Base-by-base conservation (phyloP, 64 coral and sea anemone genomes). In the Cladopsammia gracilis region DNA sequence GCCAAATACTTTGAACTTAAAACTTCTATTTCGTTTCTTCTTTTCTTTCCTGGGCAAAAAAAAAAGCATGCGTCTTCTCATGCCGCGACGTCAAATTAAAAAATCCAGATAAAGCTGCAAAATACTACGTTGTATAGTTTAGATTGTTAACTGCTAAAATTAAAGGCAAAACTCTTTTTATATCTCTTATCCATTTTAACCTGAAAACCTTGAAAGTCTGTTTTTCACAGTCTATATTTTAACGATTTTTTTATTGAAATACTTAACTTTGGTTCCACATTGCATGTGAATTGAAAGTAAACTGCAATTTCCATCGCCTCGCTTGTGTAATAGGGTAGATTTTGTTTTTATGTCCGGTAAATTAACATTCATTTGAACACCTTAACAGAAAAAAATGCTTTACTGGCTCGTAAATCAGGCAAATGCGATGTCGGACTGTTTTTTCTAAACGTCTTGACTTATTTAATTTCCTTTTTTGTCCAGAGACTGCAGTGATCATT, bases 311-410 rank as follows among this genome's bases (percentile, higher is more conserved):
- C 4, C 34, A 73, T 18, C 12, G 42, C 43, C 34, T 73, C 12
- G 13, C 45, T 3, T 48, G 34, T 73, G 43, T 48, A 73, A 73
- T 73, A 46, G 15, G 71, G 71, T 19, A 11, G 43, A 73, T 46
- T 46, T 73, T 14, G 15, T 73, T 73, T 73, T 46, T 46, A 73
- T 73, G 34, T 44, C 12, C 43, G 71, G 71, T 73, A 56, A 78
- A 9, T 58, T 26, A 58, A 56, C 52, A 58, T 58, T 60, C 57
- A 80, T 53, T 80, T 80, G 77, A 61, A 61, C 54, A 25, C 14
- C 57, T 34, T 42, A 80, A 46, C 77, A 80, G 77, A 7, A 14
- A 24, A 34, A 56, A 61, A 23, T 62, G 50, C 51, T 25, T 61
- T 62, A 7, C 12, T 16, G 57, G 34, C 54, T 56, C 54, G 13